Percentiles rank a stretch among this genome's conserved stretches.
Conservation (phyloP, 2,797 vertebrate species). For the Galaxias olidus region DNA sequence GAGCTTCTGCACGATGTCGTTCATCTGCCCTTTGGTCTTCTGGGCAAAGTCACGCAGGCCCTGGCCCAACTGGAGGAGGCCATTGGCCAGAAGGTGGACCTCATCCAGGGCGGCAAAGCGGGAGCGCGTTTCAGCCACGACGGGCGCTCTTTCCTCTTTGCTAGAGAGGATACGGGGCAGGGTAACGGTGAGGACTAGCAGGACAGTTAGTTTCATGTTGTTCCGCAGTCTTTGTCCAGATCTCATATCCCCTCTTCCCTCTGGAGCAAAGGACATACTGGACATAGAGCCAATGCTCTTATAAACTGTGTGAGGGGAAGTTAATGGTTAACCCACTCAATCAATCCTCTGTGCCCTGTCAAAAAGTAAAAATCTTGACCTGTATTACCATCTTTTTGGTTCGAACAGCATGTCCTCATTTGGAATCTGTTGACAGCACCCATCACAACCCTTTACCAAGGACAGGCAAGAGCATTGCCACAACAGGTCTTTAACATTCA, state of each 20-base stretch:
- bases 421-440: conserved; percentile 57
- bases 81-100: conserved; percentile 85
- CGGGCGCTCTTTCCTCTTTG: conserved; percentile 49
- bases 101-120: conserved; percentile 88
- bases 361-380: conserved; percentile 2
- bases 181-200: conserved; percentile 64
- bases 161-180: conserved; percentile 62
- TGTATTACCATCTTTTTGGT: too few relatives aligned
- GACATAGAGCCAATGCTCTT: conserved; percentile 28
- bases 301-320: conserved; percentile 28
- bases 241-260: conserved; percentile 6
- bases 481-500: too few relatives aligned
- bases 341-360: conserved; percentile 20
- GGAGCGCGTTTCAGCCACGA: conserved; percentile 68
- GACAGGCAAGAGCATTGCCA: too few relatives aligned
- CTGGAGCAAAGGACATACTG: conserved; percentile 18
- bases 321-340: conserved; percentile 60
- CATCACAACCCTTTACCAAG: too few relatives aligned
- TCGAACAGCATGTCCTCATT: too few relatives aligned
- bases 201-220: conserved; percentile 70
- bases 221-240: conserved; percentile 16
- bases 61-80: conserved; percentile 90
- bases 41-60: conserved; percentile 92
- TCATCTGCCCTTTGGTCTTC: conserved; percentile 91
- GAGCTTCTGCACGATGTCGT: conserved; percentile 89